phyloP scores from a whole-genome alignment of 92 coral and sea anemone species.

The Porites rus region DNA sequence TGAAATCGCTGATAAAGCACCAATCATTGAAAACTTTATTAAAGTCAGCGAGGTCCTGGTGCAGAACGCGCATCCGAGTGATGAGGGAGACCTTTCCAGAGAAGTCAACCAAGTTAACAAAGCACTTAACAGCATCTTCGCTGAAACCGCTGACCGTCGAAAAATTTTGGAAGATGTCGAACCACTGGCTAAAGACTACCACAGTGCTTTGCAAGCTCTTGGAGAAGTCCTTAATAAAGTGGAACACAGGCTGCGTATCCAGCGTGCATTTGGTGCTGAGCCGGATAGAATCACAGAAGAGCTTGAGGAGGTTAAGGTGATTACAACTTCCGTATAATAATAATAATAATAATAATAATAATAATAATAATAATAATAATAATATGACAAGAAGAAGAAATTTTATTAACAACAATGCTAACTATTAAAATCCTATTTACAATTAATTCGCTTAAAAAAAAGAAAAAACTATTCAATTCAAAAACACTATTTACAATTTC shows the following conservation, averaged over 20 bases:
- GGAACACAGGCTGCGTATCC: constrained; percentile 74
- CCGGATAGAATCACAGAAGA: constrained; percentile 78
- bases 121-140: constrained; percentile 78
- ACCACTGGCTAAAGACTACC: constrained; percentile 75
- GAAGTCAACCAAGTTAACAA: constrained; percentile 85
- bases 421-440: no score
- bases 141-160: constrained; percentile 70
- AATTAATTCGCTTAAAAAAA: no score
- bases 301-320: constrained; percentile 76
- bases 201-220: constrained; percentile 76
- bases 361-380: no score
- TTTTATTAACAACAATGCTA: no score
- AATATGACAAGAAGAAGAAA: no score
- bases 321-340: background rate
- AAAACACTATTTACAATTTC: no score
- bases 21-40: constrained; percentile 83
- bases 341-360: no score
- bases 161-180: constrained; percentile 62
- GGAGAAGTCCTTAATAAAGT: constrained; percentile 74
- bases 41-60: constrained; percentile 83
- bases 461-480: no score
- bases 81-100: constrained; percentile 67
- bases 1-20: constrained; percentile 78
- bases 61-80: constrained; percentile 80
- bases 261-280: constrained; percentile 91